Evolutionary conservation across 35 echinoderm and acorn worm species (phyloP).

Genomic region (Heliocidaris tuberculata): DNA sequence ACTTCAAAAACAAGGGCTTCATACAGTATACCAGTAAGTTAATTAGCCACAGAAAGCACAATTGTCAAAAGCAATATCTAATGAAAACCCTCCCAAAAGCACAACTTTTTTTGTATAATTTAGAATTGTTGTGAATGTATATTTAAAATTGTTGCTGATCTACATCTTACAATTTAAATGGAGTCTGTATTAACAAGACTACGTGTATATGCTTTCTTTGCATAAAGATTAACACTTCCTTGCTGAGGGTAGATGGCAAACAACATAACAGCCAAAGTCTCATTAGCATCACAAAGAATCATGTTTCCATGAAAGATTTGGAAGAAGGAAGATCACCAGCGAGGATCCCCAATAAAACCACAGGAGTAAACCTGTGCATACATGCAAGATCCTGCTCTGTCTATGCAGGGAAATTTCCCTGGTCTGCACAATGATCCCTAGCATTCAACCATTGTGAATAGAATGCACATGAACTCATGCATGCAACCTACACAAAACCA

Average conservation of each 20-base stretch:
- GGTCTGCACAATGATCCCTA: neutral
- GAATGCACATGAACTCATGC: constrained; percentile 2
- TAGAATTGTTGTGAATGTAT: too few relatives aligned
- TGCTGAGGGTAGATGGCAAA: neutral
- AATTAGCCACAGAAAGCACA: too few relatives aligned
- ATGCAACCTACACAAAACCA: neutral
- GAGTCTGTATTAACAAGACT: neutral
- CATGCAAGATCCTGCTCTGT: neutral
- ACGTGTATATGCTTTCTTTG: neutral
- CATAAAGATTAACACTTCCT: constrained; percentile 17
- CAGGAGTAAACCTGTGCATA: neutral
- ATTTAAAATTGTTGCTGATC: neutral
- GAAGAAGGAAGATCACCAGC: neutral
- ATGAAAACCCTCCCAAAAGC: too few relatives aligned
- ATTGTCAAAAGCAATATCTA: too few relatives aligned
- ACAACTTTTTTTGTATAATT: too few relatives aligned
- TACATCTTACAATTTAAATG: neutral
- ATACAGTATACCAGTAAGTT: too few relatives aligned
- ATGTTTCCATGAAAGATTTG: neutral
- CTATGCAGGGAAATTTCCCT: too few relatives aligned
- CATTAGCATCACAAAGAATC: neutral
- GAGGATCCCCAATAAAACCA: neutral
- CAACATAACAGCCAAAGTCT: neutral
- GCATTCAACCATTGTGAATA: neutral
- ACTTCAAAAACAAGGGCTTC: too few relatives aligned